phyloP scores from a whole-genome alignment of 1,140 invertebrate genomes.

The Drosophila hydei region DNA sequence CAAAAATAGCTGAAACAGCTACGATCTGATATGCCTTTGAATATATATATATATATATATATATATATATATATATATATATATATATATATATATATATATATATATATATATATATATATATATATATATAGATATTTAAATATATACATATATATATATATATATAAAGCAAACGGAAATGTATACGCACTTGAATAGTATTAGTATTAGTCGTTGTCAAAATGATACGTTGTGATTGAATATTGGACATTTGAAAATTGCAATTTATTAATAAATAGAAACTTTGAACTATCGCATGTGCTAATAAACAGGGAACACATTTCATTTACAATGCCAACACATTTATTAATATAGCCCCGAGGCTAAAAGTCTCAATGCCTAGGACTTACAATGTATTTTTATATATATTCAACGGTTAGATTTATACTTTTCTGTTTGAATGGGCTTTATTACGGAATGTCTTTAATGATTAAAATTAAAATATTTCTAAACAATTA shows the following conservation, averaged over 20 bases:
- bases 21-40: neutral
- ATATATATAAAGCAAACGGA: slow-evolving; percentile 5
- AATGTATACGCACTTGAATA: neutral
- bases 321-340: slow-evolving; percentile 14
- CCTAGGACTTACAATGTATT: neutral
- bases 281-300: slow-evolving; percentile 17
- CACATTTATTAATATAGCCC: neutral
- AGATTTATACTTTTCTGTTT: too few relatives aligned
- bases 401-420: too few relatives aligned
- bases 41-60: neutral
- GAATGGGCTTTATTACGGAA: too few relatives aligned
- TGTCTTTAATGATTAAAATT: too few relatives aligned
- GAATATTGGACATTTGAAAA: slow-evolving; percentile 8
- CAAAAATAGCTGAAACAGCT: slow-evolving; percentile 7
- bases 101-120: neutral
- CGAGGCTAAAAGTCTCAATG: neutral
- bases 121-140: neutral
- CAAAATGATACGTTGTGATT: slow-evolving; percentile 8
- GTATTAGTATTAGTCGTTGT: neutral
- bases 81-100: neutral
- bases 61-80: neutral
- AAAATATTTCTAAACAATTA: too few relatives aligned
- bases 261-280: slow-evolving; percentile 5
- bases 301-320: neutral
- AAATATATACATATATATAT: neutral